phyloP scores from a whole-genome alignment of 1,140 invertebrate genomes.

The Drosophila funebris region DNA sequence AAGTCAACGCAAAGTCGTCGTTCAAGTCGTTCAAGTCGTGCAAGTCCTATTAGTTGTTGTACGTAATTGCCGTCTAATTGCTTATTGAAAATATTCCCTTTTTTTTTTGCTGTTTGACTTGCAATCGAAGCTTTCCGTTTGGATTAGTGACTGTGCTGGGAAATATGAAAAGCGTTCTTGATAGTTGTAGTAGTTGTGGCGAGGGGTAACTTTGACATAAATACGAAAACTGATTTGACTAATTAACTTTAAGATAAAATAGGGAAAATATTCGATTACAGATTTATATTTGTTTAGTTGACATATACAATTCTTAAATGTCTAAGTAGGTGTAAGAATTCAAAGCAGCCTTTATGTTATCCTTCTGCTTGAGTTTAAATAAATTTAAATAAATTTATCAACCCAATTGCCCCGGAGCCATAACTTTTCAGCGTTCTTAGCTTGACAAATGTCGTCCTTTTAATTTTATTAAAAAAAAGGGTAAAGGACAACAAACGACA shows the following conservation, averaged over 20 bases:
- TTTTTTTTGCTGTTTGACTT: constrained; percentile 9
- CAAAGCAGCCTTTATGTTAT: not conserved
- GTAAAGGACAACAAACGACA: constrained; percentile 32
- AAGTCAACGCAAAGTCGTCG: constrained; percentile 61
- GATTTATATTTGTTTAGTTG: no score
- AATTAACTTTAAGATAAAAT: constrained; percentile 5
- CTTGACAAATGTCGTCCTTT: constrained; percentile 42
- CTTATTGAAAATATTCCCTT: constrained; percentile 74
- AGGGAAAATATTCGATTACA: not conserved
- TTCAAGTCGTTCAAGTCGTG: not conserved
- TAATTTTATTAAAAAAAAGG: constrained; percentile 54
- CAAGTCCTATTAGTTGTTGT: constrained; percentile 59
- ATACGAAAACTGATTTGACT: constrained; percentile 16
- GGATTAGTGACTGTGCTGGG: constrained; percentile 6
- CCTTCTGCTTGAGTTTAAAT: not conserved
- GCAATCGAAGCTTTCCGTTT: constrained; percentile 37
- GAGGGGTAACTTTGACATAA: constrained; percentile 9
- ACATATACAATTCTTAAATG: not conserved
- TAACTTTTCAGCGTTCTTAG: not conserved
- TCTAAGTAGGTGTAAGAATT: not conserved
- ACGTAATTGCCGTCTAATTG: constrained; percentile 80
- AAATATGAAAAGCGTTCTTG: not conserved
- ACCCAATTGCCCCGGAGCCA: not conserved
- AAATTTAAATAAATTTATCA: constrained; percentile 29
- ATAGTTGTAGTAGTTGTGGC: not conserved